Evolutionary conservation across 2,888 invertebrate species (phyloP), one percentile per base, ranked within the genome.

Genomic region (Macroteleia sp.): DNA sequence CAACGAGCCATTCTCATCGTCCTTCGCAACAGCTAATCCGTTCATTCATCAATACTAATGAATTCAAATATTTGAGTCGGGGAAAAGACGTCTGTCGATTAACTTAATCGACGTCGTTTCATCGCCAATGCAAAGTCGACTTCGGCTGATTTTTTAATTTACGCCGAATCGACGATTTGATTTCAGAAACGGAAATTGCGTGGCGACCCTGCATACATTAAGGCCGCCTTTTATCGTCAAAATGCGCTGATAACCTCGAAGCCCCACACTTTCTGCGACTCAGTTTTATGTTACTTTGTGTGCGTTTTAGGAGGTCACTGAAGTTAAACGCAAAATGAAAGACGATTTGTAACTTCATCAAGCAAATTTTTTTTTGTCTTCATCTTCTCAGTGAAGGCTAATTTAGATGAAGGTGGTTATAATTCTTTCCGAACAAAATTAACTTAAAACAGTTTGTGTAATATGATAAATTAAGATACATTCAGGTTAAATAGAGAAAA

Each of bases 101-200:
- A 22, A 52, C n/a, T 52, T 52, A 62, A 62, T 62, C 52, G 64
- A 41, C 50, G 30, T 30, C 48, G 28, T 19, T 14, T n/a, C 50
- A 64, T 50, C 41, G 50, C 20, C 48, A 48, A 28, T 48, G 48
- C 48, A 62, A 59, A 59, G 36, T 12, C n/a, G 34, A 44, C 32
- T n/a, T 17, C 6, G 32, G 48, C 36, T 28, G 62, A 62, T 62
- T 62, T 50, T 56, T 32, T 46, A 54, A 46, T 67, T 67, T 42
- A 19, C 28, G 48, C 28, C 19, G 16, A 25, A 17, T 19, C 32
- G 17, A 34, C 42, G 54, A 52, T 46, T 54, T 46, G 56, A 62
- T 73, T 48, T 48, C 32, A 62, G 77, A 54, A 76, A 34, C 75
- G 75, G 75, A 76, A 76, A 62, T 76, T 69, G 62, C 75, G 75